Evolutionary conservation across 2,888 invertebrate species (phyloP), one percentile per base, ranked within the genome.

Genomic region (Dilophus febrilis): DNA sequence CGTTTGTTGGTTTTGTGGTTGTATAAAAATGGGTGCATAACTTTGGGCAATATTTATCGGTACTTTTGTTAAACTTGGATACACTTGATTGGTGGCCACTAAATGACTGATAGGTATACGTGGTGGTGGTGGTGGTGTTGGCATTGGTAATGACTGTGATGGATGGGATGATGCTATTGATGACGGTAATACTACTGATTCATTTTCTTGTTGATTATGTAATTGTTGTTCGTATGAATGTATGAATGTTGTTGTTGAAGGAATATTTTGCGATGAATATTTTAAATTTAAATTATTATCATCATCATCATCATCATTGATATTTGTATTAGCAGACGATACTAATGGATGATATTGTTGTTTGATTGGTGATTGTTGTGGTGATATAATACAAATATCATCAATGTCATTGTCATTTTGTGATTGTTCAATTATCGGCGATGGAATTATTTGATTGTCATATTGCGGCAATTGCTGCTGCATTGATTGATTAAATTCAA

Each of bases 11-110:
- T 38, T 39, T 16, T 40, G 40, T 5, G 50, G 43, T 35, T 49
- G 48, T 10, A 48, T 44, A 45, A 50, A 55, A 3, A 56, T 50
- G 2, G 63, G 58, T 7, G 55, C 47, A 48, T 57, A 63, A 44
- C 63, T 63, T 42, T 59, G 57, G 12, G 57, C 56, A 49, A 60
- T 60, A 27, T 58, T 51, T 26, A 53, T 39, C 4, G 61, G 58
- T 41, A 53, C 49, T 30, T 53, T 55, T 13, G 34, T 40, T 19
- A 58, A 45, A 38, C 61, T 57, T 14, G 60, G 58, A 48, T 60
- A 61, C n/a, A n/a, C n/a, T 32, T 56, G 53, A 49, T 54, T 57
- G 14, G 52, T 53, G 12, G 51, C 48, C 43, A 56, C 35, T 30
- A 53, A 43, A 48, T 60, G 58, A 43, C 57, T 58, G 5, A 56